Evolutionary conservation across 2,888 invertebrate species (phyloP).

Genomic region (Catocala sponsa): DNA sequence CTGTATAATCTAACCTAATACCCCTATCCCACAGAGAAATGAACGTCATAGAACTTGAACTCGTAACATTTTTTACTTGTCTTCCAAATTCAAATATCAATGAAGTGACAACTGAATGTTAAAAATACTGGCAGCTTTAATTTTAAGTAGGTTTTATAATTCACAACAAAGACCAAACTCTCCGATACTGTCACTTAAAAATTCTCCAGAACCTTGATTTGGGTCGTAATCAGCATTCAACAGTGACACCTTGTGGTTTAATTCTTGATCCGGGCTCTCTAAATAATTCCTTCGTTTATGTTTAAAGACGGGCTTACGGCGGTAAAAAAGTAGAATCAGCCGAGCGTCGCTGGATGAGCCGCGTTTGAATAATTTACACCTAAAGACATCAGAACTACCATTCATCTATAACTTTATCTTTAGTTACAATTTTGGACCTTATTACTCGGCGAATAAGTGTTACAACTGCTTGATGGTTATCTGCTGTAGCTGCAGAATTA

Average conservation of each 20-base stretch:
- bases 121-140: conserved; percentile 14
- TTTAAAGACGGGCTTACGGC: conserved; percentile 75
- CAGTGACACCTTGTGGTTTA: conserved; percentile 68
- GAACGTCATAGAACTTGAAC: no score
- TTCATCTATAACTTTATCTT: conserved; percentile 47
- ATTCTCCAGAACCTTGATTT: conserved; percentile 52
- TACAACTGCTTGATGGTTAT: conserved; percentile 27
- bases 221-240: conserved; percentile 64
- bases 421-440: conserved; percentile 36
- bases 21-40: no score
- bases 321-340: conserved; percentile 77
- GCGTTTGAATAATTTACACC: conserved; percentile 85
- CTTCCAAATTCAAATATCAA: conserved; percentile 6
- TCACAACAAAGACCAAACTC: conserved; percentile 38
- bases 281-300: conserved; percentile 78
- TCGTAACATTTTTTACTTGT: no score
- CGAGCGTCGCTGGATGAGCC: conserved; percentile 74
- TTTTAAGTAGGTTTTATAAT: conserved; percentile 34
- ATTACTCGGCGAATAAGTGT: conserved; percentile 41
- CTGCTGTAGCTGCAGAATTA: conserved; percentile 33
- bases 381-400: conserved; percentile 75
- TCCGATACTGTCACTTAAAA: conserved; percentile 49
- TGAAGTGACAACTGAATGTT: conserved; percentile 5
- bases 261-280: conserved; percentile 70
- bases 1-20: no score